Conservation (phyloP, 1,140 invertebrate genomes). For the Atta colombica region DNA sequence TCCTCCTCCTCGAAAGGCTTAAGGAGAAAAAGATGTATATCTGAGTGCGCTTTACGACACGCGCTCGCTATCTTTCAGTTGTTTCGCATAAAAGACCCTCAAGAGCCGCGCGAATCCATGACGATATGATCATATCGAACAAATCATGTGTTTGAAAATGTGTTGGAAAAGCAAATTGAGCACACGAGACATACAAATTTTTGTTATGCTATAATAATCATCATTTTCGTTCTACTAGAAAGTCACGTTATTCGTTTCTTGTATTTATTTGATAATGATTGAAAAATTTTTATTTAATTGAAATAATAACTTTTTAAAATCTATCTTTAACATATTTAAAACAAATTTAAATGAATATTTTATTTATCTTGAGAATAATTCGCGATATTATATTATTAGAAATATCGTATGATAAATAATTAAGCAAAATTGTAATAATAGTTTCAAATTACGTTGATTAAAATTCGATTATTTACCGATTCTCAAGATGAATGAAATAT, state of each 20-base stretch:
- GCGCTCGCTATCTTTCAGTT: constrained; percentile 28
- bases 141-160: neutral
- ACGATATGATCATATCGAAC: neutral
- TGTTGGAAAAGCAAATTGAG: neutral
- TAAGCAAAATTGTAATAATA: too few species aligned
- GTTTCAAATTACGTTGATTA: too few species aligned
- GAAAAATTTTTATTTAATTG: neutral
- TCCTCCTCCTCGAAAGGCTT: constrained; percentile 18
- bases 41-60: constrained; percentile 42
- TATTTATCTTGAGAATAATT: neutral
- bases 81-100: constrained; percentile 10
- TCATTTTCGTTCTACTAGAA: neutral
- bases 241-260: neutral
- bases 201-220: neutral
- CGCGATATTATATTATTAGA: too few species aligned
- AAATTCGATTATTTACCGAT: too few species aligned
- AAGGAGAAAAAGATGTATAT: constrained; percentile 56
- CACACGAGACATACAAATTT: neutral
- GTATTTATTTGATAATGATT: neutral
- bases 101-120: constrained; percentile 27
- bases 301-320: neutral
- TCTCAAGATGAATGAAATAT: too few species aligned
- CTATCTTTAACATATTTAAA: neutral
- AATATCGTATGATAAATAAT: too few species aligned
- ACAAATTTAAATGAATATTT: neutral